Evolutionary conservation across 2,113 vertebrate genomes (phyloP).

Genomic region (Brienomyrus longianalis): DNA sequence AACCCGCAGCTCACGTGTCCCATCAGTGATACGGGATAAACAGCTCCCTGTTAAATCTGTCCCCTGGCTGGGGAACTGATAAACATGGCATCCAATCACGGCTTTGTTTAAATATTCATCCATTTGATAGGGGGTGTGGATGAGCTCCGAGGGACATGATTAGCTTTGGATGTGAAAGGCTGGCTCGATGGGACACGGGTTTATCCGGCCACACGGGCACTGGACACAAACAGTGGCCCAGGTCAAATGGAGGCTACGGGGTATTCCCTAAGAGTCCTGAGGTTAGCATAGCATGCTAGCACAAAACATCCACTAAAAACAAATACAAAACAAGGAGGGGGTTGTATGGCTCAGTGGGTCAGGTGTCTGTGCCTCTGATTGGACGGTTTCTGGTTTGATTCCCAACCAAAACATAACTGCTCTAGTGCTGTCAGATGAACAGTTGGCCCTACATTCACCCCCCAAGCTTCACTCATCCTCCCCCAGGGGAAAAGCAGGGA

Average conservation of each 20-base stretch:
- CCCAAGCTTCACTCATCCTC: background rate
- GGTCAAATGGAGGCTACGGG: background rate
- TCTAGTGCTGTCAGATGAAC: background rate
- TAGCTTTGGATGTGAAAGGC: background rate
- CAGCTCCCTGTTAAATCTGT: background rate
- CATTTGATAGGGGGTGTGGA: background rate
- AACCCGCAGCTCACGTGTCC: background rate
- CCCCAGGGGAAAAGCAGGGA: background rate
- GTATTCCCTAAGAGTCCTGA: background rate
- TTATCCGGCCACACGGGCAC: background rate
- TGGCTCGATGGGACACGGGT: background rate
- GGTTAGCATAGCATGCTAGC: background rate
- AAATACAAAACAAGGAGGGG: background rate
- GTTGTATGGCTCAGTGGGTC: background rate
- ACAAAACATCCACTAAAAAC: background rate
- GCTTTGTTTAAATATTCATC: constrained; percentile 5
- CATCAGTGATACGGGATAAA: background rate
- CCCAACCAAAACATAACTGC: background rate
- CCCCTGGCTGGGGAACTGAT: background rate
- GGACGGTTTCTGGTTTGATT: background rate
- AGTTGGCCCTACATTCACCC: background rate
- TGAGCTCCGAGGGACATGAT: constrained; percentile 14
- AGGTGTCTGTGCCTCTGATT: background rate
- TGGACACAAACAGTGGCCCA: background rate
- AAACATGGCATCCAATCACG: background rate